These are phyloP conservation scores for Elgonia sp. DNA, from an alignment of 2,888 invertebrate genomes.

Conservation along the genomic window DNA sequence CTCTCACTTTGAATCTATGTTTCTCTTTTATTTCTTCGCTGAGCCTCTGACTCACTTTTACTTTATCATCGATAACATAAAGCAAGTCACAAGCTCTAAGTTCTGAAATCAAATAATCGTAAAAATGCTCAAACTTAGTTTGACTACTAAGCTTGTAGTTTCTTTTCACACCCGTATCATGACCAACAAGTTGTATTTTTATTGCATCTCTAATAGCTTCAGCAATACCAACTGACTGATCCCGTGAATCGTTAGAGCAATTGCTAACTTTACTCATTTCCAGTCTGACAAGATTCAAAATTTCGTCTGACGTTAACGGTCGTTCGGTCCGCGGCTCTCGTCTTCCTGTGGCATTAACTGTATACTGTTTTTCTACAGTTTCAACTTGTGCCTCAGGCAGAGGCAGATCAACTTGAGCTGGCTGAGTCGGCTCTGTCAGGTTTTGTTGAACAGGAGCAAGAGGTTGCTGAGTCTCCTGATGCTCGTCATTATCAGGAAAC, in stretches of 20 bases:
- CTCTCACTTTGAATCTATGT: constrained; percentile 61
- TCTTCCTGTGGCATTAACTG: neutral
- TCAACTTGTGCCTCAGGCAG: neutral
- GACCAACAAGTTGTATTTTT: constrained; percentile 62
- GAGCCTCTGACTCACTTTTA: neutral
- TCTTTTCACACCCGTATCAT: constrained; percentile 36
- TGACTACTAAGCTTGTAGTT: constrained; percentile 56
- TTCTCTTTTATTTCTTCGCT: constrained; percentile 29
- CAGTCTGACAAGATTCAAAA: too few species aligned
- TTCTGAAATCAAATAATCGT: constrained; percentile 61
- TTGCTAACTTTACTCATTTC: too few species aligned
- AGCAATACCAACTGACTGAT: too few species aligned
- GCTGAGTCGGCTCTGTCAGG: neutral
- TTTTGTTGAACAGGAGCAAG: neutral
- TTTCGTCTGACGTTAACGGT: neutral
- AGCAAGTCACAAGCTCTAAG: constrained; percentile 50
- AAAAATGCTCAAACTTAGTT: constrained; percentile 69
- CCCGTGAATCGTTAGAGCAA: too few species aligned
- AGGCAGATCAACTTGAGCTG: neutral
- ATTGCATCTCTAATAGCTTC: constrained; percentile 54
- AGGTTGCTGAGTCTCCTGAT: neutral
- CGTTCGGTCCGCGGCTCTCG: neutral
- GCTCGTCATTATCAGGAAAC: constrained; percentile 1
- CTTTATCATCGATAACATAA: constrained; percentile 53
- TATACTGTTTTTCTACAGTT: neutral